phyloP scores from a whole-genome alignment of 2,888 invertebrate species.

The Tachina fera region DNA sequence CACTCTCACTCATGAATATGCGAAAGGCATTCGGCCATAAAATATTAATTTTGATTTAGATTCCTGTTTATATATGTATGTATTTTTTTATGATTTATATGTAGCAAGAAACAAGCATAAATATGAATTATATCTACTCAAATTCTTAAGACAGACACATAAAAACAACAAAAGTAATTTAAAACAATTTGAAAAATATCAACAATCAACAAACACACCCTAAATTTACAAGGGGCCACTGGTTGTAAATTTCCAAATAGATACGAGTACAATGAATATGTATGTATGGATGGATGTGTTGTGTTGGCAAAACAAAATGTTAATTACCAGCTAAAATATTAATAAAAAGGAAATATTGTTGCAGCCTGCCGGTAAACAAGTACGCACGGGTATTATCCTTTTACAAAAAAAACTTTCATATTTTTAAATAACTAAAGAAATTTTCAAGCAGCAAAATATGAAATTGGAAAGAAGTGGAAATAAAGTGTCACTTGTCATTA shows the following conservation, averaged over 20 bases:
- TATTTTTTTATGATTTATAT: constrained; percentile 65
- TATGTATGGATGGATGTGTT: constrained; percentile 24
- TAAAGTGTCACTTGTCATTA: constrained; percentile 69
- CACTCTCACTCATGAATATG: background rate
- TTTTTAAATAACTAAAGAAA: background rate
- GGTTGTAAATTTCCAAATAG: background rate
- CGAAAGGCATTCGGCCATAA: constrained; percentile 68
- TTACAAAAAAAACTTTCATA: background rate
- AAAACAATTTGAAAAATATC: constrained; percentile 20
- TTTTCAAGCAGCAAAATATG: background rate
- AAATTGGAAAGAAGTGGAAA: background rate
- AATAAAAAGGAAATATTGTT: background rate
- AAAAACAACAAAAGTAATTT: constrained; percentile 18
- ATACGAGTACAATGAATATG: constrained; percentile 22
- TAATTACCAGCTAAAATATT: constrained; percentile 67
- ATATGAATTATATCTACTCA: constrained; percentile 62
- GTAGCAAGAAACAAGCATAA: constrained; percentile 49
- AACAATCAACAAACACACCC: constrained; percentile 59
- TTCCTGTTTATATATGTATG: constrained; percentile 47
- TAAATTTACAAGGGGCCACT: constrained; percentile 8
- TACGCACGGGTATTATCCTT: constrained; percentile 14
- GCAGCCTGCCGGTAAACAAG: constrained; percentile 9
- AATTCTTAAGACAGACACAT: constrained; percentile 17
- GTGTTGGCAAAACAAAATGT: constrained; percentile 72
- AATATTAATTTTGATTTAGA: constrained; percentile 72